Percentiles rank a stretch among this genome's conserved stretches.
Conservation (phyloP, 2,888 invertebrate species). For the Xestia xanthographa region DNA sequence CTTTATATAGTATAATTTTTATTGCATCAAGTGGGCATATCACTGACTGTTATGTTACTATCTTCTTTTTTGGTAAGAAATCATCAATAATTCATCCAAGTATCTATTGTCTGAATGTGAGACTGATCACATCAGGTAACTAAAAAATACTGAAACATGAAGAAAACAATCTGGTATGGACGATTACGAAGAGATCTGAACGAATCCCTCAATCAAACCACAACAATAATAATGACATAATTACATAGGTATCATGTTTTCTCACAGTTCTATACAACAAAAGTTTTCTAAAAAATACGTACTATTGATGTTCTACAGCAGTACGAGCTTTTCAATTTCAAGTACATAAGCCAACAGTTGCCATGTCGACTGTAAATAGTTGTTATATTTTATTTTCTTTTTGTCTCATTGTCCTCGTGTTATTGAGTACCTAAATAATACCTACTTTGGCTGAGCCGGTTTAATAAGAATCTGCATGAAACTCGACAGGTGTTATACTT, state of each 20-base stretch:
- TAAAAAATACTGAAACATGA: background rate
- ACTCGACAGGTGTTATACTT: slow-evolving; percentile 16
- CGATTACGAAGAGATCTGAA: background rate
- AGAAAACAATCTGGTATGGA: background rate
- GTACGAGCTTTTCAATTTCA: background rate
- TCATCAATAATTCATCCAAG: background rate
- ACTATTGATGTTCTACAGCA: background rate
- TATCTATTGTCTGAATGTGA: background rate
- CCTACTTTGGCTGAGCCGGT: background rate
- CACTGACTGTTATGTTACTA: background rate
- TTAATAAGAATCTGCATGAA: slow-evolving; percentile 1
- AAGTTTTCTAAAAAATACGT: background rate
- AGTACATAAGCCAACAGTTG: slow-evolving; percentile 1
- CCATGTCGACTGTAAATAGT: too few relatives aligned
- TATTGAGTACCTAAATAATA: slow-evolving; percentile 5
- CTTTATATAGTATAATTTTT: too few relatives aligned
- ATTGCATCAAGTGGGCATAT: background rate
- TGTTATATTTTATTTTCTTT: slow-evolving; percentile 2
- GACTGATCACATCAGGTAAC: background rate
- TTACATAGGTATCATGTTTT: background rate
- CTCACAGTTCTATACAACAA: background rate
- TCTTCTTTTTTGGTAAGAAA: background rate
- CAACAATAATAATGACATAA: background rate
- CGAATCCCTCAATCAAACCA: background rate
- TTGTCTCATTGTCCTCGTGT: background rate